Base-by-base conservation (phyloP, 1,140 invertebrate genomes). In the Watersipora subatra region DNA sequence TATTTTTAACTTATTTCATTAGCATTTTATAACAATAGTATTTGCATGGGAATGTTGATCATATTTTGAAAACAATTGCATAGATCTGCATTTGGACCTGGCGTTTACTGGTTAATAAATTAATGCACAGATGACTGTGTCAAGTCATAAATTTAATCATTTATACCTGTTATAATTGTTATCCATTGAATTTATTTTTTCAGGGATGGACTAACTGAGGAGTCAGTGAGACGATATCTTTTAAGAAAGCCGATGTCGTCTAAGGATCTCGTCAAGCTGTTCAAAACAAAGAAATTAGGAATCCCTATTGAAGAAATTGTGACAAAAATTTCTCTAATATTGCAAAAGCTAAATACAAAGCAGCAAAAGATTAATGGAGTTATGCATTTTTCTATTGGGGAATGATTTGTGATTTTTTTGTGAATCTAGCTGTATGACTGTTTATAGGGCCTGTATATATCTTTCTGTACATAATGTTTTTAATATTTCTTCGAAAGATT, bases 221-320 rank as follows among this genome's bases (percentile, higher is more conserved):
- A 97, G 71, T 88, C 91, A 0, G 92, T 98, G 2, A 83, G 92
- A 22, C 84, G 93, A 20, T 98, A 97, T 78, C 81, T 98, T 20
- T 89, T 90, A 72, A 84, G 94, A 0, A 97, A 97, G 75, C 93
- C 93, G 1, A 94, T 97, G 88, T 97, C 93, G 0, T 90, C 93
- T 0, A 95, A 91, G 0, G 93, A 97, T 76, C 78, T 97, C 19
- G 76, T 97, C 2, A 90, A 93, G 57, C 97, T 97, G 80, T 95
- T 97, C 80, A 94, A 93, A 77, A 90, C 89, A 24, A 94, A 94
- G 76, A 92, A 93, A 72, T 90, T 89, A n/a, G 91, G 91, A 15
- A 83, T 95, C 28, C 87, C 86, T 22, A 90, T 87, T 62, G 91
- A 96, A 67, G 88, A 94, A 66, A 83, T 97, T 67, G 92, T 94